A percentile compares a stretch with the other conserved stretches of the same genome.
phyloP scores from a whole-genome alignment of 1,140 invertebrate species.

The Eriosoma lanigerum region DNA sequence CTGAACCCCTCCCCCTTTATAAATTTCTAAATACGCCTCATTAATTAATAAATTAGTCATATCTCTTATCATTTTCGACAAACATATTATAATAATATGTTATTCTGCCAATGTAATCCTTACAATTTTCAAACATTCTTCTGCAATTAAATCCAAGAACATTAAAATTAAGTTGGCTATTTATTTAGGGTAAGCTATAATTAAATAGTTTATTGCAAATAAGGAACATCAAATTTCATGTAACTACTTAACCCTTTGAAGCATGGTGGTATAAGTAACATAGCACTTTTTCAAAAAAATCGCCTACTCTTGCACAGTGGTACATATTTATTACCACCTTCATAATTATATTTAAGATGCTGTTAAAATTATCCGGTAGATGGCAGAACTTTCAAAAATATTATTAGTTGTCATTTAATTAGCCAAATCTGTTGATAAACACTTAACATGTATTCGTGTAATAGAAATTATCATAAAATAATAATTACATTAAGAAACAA shows the following conservation, averaged over 20 bases:
- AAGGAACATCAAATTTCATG: too few relatives aligned
- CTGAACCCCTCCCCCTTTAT: too few relatives aligned
- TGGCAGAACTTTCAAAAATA: not conserved
- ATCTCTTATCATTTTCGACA: too few relatives aligned
- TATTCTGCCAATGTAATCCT: too few relatives aligned
- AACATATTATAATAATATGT: too few relatives aligned
- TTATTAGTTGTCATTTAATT: not conserved
- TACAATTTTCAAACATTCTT: too few relatives aligned
- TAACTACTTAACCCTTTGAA: constrained; percentile 10
- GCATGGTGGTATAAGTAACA: constrained; percentile 9
- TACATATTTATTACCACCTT: constrained; percentile 16
- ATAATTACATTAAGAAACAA: not conserved
- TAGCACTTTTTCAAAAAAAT: constrained; percentile 1
- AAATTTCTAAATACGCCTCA: too few relatives aligned
- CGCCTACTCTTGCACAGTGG: not conserved
- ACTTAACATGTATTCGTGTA: not conserved
- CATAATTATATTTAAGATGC: not conserved
- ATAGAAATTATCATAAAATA: not conserved
- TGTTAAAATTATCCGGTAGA: constrained; percentile 10
- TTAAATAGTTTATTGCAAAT: too few relatives aligned
- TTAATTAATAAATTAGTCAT: too few relatives aligned
- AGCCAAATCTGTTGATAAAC: not conserved
- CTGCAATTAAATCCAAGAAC: too few relatives aligned
- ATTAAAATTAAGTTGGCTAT: too few relatives aligned
- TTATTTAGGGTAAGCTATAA: too few relatives aligned